These are phyloP conservation scores for Cirrhinus mrigala DNA, from an alignment of 2,797 vertebrate genomes.

Conservation along the genomic window DNA sequence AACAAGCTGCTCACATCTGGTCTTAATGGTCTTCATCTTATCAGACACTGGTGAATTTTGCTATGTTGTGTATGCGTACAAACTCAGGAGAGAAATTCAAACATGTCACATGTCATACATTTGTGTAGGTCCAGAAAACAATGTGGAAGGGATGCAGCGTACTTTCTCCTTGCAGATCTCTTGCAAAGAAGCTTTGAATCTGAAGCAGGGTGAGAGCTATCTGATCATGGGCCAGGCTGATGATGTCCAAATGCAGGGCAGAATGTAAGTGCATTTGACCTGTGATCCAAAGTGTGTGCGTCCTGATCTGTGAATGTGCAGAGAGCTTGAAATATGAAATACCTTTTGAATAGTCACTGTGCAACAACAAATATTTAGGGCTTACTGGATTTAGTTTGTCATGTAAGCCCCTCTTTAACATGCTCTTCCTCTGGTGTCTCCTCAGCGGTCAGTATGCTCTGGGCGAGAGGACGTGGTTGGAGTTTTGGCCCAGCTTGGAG, in stretches of 20 bases:
- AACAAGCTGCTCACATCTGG: background rate
- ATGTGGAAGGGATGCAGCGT: background rate
- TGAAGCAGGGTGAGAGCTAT: constrained; percentile 21
- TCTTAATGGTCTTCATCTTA: background rate
- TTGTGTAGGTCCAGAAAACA: background rate
- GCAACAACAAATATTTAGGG: background rate
- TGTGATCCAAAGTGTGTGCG: background rate
- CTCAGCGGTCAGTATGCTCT: background rate
- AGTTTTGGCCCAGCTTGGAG: constrained; percentile 20
- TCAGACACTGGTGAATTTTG: background rate
- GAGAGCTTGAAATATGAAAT: background rate
- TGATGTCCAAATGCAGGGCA: background rate
- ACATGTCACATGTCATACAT: background rate
- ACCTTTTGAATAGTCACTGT: background rate
- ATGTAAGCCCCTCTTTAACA: background rate
- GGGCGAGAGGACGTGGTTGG: constrained; percentile 32
- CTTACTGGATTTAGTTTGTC: too few relatives aligned
- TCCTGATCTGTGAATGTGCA: background rate
- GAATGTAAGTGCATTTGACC: background rate
- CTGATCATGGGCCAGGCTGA: constrained; percentile 48
- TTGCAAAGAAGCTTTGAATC: constrained; percentile 32
- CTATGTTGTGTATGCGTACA: background rate
- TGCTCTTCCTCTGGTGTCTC: background rate
- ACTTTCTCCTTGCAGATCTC: constrained; percentile 22
- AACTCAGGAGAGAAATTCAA: background rate